These are phyloP conservation scores for Pollenia labialis DNA, from an alignment of 2,888 invertebrate genomes.

Conservation along the genomic window DNA sequence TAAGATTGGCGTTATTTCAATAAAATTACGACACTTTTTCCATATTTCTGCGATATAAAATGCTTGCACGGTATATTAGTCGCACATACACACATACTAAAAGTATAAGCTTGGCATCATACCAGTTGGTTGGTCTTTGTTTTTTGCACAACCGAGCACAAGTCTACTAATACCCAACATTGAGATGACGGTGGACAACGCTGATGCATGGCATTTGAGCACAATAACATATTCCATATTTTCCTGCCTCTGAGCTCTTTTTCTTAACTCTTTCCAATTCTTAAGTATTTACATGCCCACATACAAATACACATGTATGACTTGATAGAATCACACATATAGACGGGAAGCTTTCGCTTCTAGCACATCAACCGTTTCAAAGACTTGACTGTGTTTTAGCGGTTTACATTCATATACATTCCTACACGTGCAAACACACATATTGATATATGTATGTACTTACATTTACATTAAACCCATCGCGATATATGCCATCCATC, in stretches of 20 bases:
- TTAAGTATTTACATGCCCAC: slow-evolving; percentile 46
- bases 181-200: slow-evolving; percentile 70
- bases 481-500: slow-evolving; percentile 35
- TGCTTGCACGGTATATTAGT: not conserved
- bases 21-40: no score
- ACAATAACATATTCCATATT: slow-evolving; percentile 52
- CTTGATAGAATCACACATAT: not conserved
- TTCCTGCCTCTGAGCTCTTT: slow-evolving; percentile 14
- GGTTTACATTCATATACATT: slow-evolving; percentile 26
- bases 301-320: not conserved
- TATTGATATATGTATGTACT: slow-evolving; percentile 12
- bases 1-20: no score
- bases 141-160: slow-evolving; percentile 36
- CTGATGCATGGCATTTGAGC: slow-evolving; percentile 57
- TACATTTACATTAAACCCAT: slow-evolving; percentile 30
- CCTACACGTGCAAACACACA: not conserved
- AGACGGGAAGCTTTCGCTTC: slow-evolving; percentile 32
- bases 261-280: slow-evolving; percentile 10
- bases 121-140: slow-evolving; percentile 44
- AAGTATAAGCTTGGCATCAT: slow-evolving; percentile 26
- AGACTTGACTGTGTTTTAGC: slow-evolving; percentile 64
- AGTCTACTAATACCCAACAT: slow-evolving; percentile 15
- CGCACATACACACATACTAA: not conserved
- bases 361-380: slow-evolving; percentile 50
- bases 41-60: no score